Evolutionary conservation across 2,888 invertebrate genomes (phyloP).

Genomic region (Epirrita christyi): DNA sequence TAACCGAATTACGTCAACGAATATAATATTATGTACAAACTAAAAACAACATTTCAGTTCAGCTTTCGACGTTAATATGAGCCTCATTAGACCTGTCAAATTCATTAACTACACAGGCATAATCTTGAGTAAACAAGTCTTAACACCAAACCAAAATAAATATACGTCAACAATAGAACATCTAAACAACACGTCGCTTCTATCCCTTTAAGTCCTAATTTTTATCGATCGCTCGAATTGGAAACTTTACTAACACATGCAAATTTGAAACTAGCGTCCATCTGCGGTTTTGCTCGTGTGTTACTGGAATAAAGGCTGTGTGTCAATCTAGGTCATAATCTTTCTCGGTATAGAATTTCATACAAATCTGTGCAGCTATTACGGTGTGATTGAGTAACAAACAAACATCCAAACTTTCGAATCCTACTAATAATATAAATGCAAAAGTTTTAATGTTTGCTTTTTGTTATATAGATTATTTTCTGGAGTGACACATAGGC

Average conservation of each 20-base stretch:
- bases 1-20: conserved; percentile 26
- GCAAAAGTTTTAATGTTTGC: too few species aligned
- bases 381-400: too few species aligned
- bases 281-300: too few species aligned
- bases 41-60: conserved; percentile 14
- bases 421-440: too few species aligned
- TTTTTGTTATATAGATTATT: too few species aligned
- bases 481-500: too few species aligned
- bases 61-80: conserved; percentile 15
- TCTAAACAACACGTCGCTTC: conserved; percentile 41
- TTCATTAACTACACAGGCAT: conserved; percentile 13
- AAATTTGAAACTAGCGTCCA: too few species aligned
- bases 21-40: conserved; percentile 26
- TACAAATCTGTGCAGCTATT: too few species aligned
- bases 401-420: too few species aligned
- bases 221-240: conserved; percentile 37
- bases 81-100: conserved; percentile 16
- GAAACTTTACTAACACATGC: conserved; percentile 24
- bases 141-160: conserved; percentile 25
- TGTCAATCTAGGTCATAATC: too few species aligned
- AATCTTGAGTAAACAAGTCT: conserved; percentile 16
- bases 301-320: too few species aligned
- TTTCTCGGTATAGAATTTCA: too few species aligned
- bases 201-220: conserved; percentile 44
- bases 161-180: conserved; percentile 31